These are phyloP conservation scores for Asbolus verrucosus DNA, from an alignment of 1,140 invertebrate species.

Conservation along the genomic window DNA sequence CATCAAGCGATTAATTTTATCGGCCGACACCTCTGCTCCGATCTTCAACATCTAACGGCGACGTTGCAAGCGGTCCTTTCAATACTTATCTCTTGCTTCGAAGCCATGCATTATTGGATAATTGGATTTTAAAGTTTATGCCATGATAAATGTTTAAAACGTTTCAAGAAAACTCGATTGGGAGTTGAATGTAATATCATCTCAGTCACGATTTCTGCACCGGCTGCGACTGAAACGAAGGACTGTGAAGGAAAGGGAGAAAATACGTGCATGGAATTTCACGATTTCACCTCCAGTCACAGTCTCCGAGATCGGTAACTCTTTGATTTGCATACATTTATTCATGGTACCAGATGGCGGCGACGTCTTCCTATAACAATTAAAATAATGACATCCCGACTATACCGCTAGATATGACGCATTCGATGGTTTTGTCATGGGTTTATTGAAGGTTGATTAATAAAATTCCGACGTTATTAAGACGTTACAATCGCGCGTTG, in stretches of 20 bases:
- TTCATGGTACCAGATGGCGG: constrained; percentile 50
- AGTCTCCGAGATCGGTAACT: constrained; percentile 29
- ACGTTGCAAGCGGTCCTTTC: too few species aligned
- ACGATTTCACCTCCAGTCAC: constrained; percentile 39
- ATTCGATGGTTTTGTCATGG: neutral
- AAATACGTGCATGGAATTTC: constrained; percentile 53
- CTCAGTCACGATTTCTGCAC: constrained; percentile 57
- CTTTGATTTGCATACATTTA: constrained; percentile 57
- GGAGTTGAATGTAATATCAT: constrained; percentile 52
- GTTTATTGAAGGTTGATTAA: neutral
- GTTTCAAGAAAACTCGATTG: constrained; percentile 42
- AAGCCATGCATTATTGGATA: constrained; percentile 17
- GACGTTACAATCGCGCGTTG: too few species aligned
- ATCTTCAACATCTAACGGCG: too few species aligned
- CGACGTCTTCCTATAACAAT: constrained; percentile 40
- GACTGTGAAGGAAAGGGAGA: constrained; percentile 51
- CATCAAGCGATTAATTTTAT: too few species aligned
- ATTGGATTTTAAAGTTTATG: constrained; percentile 41
- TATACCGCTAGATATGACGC: too few species aligned
- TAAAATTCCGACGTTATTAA: neutral
- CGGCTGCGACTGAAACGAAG: constrained; percentile 52
- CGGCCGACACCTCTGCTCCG: too few species aligned
- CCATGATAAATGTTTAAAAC: constrained; percentile 43
- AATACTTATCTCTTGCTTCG: too few species aligned
- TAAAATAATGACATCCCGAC: constrained; percentile 26